These are phyloP conservation scores for Balaenoptera acutorostrata DNA, from an alignment of 2,113 vertebrate species.

Conservation along the genomic window DNA sequence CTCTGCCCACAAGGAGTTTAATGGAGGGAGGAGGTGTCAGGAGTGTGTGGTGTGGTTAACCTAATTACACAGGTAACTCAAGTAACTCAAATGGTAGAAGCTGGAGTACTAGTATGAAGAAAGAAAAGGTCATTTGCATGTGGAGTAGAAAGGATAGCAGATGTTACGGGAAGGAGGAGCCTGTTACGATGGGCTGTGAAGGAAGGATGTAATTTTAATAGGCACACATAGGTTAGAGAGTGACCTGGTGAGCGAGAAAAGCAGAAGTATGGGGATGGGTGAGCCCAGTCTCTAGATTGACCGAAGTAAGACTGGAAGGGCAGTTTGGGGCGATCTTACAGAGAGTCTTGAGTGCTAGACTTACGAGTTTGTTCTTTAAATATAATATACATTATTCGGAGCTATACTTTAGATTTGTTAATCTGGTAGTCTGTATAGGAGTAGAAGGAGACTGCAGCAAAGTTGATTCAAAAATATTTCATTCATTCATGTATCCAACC, in stretches of 20 bases:
- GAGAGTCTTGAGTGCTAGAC: not conserved
- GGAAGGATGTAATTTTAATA: conserved; percentile 9
- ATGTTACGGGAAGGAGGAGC: not conserved
- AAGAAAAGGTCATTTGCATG: not conserved
- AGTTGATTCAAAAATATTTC: not conserved
- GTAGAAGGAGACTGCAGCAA: not conserved
- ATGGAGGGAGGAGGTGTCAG: not conserved
- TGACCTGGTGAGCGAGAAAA: not conserved
- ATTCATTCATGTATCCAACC: not conserved
- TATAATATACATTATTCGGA: not conserved
- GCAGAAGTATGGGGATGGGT: not conserved
- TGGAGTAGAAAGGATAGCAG: not conserved
- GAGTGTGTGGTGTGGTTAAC: not conserved
- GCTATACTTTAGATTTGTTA: not conserved
- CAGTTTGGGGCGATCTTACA: not conserved
- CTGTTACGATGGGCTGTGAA: not conserved
- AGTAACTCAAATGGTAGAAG: not conserved
- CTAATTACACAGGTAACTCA: not conserved
- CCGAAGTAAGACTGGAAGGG: not conserved
- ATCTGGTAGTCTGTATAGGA: not conserved
- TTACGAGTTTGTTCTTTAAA: not conserved
- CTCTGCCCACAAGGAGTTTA: not conserved
- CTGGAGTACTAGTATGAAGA: not conserved
- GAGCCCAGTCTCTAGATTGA: not conserved
- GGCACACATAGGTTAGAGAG: not conserved